Base-by-base conservation (phyloP, 2,113 vertebrate genomes). In the Catharus fuscescens region DNA sequence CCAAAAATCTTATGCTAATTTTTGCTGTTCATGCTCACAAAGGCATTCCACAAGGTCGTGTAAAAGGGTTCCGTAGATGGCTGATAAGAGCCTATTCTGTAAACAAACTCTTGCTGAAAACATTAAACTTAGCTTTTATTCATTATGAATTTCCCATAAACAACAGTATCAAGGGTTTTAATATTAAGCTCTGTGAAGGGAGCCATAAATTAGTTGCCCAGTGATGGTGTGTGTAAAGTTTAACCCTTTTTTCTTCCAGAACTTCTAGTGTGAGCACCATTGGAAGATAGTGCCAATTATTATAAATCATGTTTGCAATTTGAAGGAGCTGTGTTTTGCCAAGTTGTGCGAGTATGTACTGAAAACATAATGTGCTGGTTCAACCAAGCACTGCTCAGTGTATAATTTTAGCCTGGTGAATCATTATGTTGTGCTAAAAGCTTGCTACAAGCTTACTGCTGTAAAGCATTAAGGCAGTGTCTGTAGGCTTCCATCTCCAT, bases 401-500 rank as follows among this genome's bases (percentile, higher is more conserved):
- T 85, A 31, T 92, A 95, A 95, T 96, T 95, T 95, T 94, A 95
- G 86, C 59, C 32, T 78, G 52, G 57, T 91, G 83, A 92, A 87
- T 97, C 88, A 92, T 90, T 93, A 71, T 88, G 57, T 89, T 86
- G 67, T 93, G 85, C 90, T 92, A 91, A 95, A 92, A 95, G 86
- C 92, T 90, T 79, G 85, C 79, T 82, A 82, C 86, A 82, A 79
- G 87, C 72, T 81, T 34, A 34, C 56, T 86, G 66, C 77, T 91
- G 52, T 83, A 72, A 92, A 93, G 62, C 80, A 77, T 91, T 95
- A 88, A 50, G 34, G 4, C 25, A 11, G 47, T 40, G 54, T 85
- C 78, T 93, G 38, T 80, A 66, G 69, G 90, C 59, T 31, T 80
- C 80, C 78, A 80, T 91, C 67, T 92, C 90, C 62, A 88, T 95